Conservation (phyloP, 1,140 invertebrate species). For the Drosophila tani region DNA sequence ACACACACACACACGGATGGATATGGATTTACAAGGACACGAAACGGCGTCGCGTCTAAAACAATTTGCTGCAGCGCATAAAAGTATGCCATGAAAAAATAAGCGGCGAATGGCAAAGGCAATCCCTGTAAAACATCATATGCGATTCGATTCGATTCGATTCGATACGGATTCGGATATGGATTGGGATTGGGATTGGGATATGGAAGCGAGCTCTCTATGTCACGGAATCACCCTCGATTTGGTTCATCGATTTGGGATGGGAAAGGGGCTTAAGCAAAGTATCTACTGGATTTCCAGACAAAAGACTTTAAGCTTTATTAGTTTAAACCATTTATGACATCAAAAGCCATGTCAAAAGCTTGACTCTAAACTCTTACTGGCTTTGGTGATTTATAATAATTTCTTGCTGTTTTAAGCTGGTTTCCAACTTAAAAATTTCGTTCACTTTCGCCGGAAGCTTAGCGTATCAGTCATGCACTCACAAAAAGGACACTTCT, state of each 20-base stretch:
- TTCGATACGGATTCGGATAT: not conserved
- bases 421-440: not conserved
- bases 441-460: not conserved
- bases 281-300: too few species aligned
- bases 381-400: not conserved
- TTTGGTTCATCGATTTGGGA: not conserved
- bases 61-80: conserved; percentile 53
- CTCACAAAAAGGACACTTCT: not conserved
- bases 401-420: not conserved
- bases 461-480: not conserved
- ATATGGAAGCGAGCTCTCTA: not conserved
- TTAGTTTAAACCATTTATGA: too few species aligned
- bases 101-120: conserved; percentile 3
- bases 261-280: too few species aligned
- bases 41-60: conserved; percentile 34
- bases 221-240: not conserved
- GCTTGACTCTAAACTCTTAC: too few species aligned
- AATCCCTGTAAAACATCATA: conserved; percentile 21
- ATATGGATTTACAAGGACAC: conserved; percentile 18
- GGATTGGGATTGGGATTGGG: too few species aligned
- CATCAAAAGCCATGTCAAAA: too few species aligned
- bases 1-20: not conserved
- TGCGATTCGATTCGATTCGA: conserved; percentile 1
- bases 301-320: too few species aligned
- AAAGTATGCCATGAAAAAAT: conserved; percentile 32